Base-by-base conservation (phyloP, 2,113 vertebrate genomes). In the Podarcis cretensis region DNA sequence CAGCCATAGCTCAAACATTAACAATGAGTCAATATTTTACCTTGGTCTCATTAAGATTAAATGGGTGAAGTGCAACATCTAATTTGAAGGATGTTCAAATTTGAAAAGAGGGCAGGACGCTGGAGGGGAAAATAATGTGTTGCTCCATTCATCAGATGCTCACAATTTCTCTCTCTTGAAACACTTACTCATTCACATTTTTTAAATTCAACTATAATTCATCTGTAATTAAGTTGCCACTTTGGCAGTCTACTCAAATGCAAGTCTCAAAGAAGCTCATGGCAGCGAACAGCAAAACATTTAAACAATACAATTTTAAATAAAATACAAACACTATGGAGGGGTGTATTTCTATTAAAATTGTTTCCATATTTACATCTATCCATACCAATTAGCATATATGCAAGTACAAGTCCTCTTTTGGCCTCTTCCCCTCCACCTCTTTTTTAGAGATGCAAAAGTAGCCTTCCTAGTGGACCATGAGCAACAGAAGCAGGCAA, bases 41-140 rank as follows among this genome's bases (percentile, higher is more conserved):
- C 27, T 63, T 5, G 1, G 8, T 13, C 57, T 25, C 48, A 25
- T 59, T 8, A 21, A 87, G 80, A 5, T 54, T 2, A 86, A 87
- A n/a, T 4, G 7, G 1, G 0, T 0, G 59, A 78, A 8, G 21
- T 7, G 65, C 27, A 21, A 69, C 37, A 71, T 74, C 40, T 87
- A n/a, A 16, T 40, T 79, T 21, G 25, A 32, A 71, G 25, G 65
- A 37, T 48, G 48, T 48, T 48, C 6, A 0, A 0, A 5, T 59
- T 83, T 32, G 63, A 84, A 81, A 85, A 18, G 5, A 32, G 63
- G 90, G 89, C 48, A 30, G 83, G 81, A 83, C 66, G 1, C 0
- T 48, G 48, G 48, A 48, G 0, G 92, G 7, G 23, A 13, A 77
- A 5, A 25, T 2, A 9, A 10, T n/a, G 13, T 9, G 63, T 69